Evolutionary conservation across 2,113 vertebrate genomes (phyloP).

Genomic region (Pica pica): DNA sequence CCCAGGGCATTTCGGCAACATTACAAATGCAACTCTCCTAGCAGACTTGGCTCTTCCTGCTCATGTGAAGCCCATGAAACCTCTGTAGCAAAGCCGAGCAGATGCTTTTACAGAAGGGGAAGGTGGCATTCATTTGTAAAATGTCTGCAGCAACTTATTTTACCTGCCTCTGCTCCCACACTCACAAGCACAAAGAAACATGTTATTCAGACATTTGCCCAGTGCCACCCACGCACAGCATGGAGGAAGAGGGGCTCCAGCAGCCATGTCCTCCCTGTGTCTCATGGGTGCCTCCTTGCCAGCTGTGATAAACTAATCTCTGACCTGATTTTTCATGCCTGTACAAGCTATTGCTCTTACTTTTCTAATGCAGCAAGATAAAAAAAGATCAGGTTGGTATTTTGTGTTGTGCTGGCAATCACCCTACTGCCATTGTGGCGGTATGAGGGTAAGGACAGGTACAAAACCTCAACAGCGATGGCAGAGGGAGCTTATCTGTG

Average conservation of each 20-base stretch:
- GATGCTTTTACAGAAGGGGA: background rate
- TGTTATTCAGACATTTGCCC: background rate
- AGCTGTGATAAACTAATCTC: background rate
- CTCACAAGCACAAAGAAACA: background rate
- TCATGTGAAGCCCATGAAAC: background rate
- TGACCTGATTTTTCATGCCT: background rate
- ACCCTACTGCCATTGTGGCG: fast-evolving
- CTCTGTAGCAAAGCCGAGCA: fast-evolving
- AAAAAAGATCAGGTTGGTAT: fast-evolving
- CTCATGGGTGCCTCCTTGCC: background rate
- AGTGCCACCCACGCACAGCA: fast-evolving
- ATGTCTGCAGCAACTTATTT: background rate
- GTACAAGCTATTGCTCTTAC: background rate
- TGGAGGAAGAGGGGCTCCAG: background rate
- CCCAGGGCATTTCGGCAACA: background rate
- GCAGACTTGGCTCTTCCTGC: background rate
- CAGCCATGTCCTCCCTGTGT: background rate
- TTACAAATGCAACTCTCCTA: background rate
- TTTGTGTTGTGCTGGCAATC: background rate
- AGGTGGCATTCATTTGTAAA: background rate
- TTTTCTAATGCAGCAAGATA: background rate
- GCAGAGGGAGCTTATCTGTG: background rate
- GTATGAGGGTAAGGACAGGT: background rate
- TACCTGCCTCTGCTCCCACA: background rate
- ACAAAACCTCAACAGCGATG: fast-evolving